Base-by-base conservation (phyloP, 2,888 invertebrate species). In the Microplitis deprimator region DNA sequence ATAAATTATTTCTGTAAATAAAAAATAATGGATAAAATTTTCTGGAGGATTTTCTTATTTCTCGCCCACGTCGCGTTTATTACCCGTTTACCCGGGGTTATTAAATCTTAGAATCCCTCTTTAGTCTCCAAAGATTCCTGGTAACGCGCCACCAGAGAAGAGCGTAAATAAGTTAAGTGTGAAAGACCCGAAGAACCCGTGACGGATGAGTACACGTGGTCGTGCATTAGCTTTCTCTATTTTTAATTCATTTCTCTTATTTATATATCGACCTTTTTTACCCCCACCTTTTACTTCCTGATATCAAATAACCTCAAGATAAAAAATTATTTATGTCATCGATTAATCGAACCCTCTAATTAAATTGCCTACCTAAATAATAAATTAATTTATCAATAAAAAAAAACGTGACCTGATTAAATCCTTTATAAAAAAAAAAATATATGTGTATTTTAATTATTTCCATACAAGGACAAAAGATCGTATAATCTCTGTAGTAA, bases 181-280 rank as follows among this genome's bases (percentile, higher is more conserved):
- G 81, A 82, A 82, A 81, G 79, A 82, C 78, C 68, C 79, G 80
- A 83, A 81, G 84, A 82, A 85, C 85, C 84, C 85, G 87, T 87
- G 86, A 84, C 88, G 83, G 86, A 88, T 87, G 85, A 86, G 84
- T 80, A 87, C 84, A 84, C 88, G 88, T 88, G 88, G 88, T 82
- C 83, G 60, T 80, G 86, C 86, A 88, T 88, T 80, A 82, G 78
- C 82, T 7, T 67, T 16, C 41, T 38, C 65, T 17, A 13, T 10
- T 20, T 29, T 64, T 73, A 16, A 17, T 29, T 64, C 8, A 64
- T 73, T 64, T 73, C 29, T 62, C 16, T 8, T 59, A 59, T 59
- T 59, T 13, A 8, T 13, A 59, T 59, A 5, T 59, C 20, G 50
- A 50, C 8, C 62, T 62, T 17, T 62, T 38, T n/a, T 39, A 6